A percentile compares a stretch with the other conserved stretches of the same genome.
Conservation (phyloP, 2,797 vertebrate genomes). For the Aphelocoma californica region DNA sequence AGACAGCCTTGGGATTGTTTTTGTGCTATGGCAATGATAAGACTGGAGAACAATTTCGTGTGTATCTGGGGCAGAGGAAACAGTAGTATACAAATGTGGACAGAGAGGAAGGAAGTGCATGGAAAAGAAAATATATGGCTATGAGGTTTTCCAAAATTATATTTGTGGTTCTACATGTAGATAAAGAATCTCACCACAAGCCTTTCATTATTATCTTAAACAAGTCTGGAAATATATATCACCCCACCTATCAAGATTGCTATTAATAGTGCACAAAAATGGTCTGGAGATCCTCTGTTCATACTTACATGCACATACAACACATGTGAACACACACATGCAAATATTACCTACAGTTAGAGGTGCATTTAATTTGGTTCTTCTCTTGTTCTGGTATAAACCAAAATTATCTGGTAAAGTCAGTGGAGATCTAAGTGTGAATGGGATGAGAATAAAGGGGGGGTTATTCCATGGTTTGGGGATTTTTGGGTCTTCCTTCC, state of each 20-base stretch:
- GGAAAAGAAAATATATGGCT: not conserved
- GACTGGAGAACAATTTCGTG: not conserved
- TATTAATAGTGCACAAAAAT: not conserved
- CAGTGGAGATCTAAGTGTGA: not conserved
- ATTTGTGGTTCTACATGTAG: not conserved
- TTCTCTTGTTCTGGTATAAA: not conserved
- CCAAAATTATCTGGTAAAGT: not conserved
- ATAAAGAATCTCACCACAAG: not conserved
- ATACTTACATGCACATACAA: not conserved
- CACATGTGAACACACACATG: not conserved
- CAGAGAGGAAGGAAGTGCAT: not conserved
- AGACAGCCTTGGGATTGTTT: not conserved
- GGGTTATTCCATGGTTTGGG: not conserved
- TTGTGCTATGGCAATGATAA: not conserved
- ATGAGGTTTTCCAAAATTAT: not conserved
- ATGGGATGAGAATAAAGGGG: not conserved
- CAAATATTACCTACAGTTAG: not conserved
- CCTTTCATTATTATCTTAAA: not conserved
- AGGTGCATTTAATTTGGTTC: not conserved
- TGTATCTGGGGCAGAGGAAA: not conserved
- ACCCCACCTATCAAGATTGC: not conserved
- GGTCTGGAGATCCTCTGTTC: not conserved
- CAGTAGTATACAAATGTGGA: not conserved
- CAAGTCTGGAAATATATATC: not conserved
- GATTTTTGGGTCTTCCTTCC: rapidly evolving